These are phyloP conservation scores for Apis florea DNA, from an alignment of 1,140 invertebrate species.

Conservation along the genomic window DNA sequence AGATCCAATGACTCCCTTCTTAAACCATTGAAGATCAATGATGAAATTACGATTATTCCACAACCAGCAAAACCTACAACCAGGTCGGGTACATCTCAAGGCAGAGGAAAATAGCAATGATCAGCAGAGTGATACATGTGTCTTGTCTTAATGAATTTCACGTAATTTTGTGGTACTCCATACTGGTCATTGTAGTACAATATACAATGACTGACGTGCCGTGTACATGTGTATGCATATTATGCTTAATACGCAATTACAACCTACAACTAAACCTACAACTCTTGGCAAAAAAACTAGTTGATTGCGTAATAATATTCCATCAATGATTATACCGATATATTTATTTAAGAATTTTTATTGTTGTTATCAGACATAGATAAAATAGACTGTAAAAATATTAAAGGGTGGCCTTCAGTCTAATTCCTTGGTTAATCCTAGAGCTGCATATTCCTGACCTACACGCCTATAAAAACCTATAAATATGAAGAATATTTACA, in stretches of 20 bases:
- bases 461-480: constrained; percentile 59
- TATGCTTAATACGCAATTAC: constrained; percentile 70
- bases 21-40: constrained; percentile 93
- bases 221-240: constrained; percentile 76
- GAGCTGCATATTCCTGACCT: constrained; percentile 67
- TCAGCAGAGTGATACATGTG: constrained; percentile 76
- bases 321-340: constrained; percentile 76
- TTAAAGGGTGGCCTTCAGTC: constrained; percentile 78
- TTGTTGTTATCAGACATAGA: constrained; percentile 77
- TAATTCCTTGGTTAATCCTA: constrained; percentile 76
- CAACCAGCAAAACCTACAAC: constrained; percentile 85
- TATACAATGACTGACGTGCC: constrained; percentile 64
- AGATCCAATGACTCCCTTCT: constrained; percentile 86
- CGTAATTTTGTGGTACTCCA: constrained; percentile 67
- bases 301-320: constrained; percentile 77
- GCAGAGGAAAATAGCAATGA: constrained; percentile 79
- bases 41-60: constrained; percentile 95
- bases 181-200: constrained; percentile 56
- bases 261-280: constrained; percentile 55
- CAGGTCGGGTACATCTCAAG: constrained; percentile 72
- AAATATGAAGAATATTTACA: constrained; percentile 62
- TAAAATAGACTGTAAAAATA: constrained; percentile 78
- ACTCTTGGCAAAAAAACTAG: constrained; percentile 64
- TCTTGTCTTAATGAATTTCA: constrained; percentile 71
- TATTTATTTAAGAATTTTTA: constrained; percentile 80